Evolutionary conservation across 92 coral and sea anemone genomes (phyloP).

Genomic region (Epizoanthus ramosus): DNA sequence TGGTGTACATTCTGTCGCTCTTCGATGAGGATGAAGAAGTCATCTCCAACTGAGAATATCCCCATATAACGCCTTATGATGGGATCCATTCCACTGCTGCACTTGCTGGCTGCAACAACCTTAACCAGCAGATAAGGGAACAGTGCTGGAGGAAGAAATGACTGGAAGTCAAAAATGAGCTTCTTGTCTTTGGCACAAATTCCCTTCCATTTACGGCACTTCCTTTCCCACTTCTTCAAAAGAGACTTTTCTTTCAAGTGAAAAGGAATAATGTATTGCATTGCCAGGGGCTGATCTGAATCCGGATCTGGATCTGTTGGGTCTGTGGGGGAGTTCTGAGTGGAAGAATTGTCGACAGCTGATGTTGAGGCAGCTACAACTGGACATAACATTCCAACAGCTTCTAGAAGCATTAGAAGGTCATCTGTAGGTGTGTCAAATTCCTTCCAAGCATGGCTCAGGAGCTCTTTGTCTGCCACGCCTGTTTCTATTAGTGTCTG

Average conservation of each 20-base stretch:
- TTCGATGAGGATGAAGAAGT: slow-evolving; percentile 56
- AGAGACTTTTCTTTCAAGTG: slow-evolving; percentile 51
- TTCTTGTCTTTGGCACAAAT: slow-evolving; percentile 57
- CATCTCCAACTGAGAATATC: slow-evolving; percentile 68
- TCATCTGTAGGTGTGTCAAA: slow-evolving; percentile 46
- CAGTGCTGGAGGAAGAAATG: slow-evolving; percentile 74
- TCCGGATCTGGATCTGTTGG: too few relatives aligned
- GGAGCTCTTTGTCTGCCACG: slow-evolving; percentile 35
- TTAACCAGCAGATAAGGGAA: slow-evolving; percentile 66
- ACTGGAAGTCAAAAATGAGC: slow-evolving; percentile 64
- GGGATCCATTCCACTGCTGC: slow-evolving; percentile 62
- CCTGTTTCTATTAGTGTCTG: slow-evolving; percentile 47
- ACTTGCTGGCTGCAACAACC: slow-evolving; percentile 50
- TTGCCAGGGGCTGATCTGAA: background rate
- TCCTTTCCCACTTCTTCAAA: slow-evolving; percentile 49
- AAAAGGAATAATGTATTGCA: slow-evolving; percentile 66
- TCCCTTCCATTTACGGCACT: slow-evolving; percentile 60
- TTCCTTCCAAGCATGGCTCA: slow-evolving; percentile 54
- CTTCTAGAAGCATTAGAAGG: slow-evolving; percentile 63
- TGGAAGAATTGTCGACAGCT: background rate
- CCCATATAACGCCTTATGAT: slow-evolving; percentile 52
- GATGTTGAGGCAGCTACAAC: background rate
- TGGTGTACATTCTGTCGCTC: slow-evolving; percentile 52
- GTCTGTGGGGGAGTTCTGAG: background rate
- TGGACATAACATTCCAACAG: slow-evolving; percentile 64